Percentiles rank a stretch among this genome's conserved stretches.
Evolutionary conservation across 2,113 vertebrate species (phyloP).

Genomic region (Anoura caudifer): DNA sequence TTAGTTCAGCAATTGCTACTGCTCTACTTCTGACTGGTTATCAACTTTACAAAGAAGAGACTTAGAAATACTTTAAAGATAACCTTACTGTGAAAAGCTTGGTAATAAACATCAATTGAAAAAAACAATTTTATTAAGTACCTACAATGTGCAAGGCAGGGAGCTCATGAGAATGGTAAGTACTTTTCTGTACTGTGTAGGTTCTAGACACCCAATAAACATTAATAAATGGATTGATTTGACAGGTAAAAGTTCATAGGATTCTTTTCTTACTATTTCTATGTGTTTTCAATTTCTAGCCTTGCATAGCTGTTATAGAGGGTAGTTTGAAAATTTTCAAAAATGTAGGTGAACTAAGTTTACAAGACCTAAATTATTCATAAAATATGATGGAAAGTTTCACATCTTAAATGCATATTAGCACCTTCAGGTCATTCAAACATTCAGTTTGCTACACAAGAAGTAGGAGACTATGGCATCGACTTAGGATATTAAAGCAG

Average conservation of each 20-base stretch:
- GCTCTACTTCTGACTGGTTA: slow-evolving; percentile 4
- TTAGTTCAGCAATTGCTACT: slow-evolving; percentile 40
- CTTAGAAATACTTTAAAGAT: slow-evolving; percentile 42
- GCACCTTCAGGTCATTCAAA: not conserved
- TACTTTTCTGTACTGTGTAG: not conserved
- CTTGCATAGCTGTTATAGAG: not conserved
- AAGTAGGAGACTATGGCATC: not conserved
- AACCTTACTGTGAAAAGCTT: slow-evolving; percentile 18
- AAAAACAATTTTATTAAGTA: slow-evolving; percentile 42
- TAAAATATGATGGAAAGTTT: not conserved
- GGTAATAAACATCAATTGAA: slow-evolving; percentile 49
- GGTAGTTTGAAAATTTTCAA: not conserved
- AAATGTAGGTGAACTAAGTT: not conserved
- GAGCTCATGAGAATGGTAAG: slow-evolving; percentile 11
- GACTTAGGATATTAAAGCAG: not conserved
- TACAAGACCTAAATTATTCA: not conserved
- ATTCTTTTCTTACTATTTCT: slow-evolving; percentile 6
- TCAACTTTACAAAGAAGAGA: slow-evolving; percentile 34
- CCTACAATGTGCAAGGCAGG: not conserved
- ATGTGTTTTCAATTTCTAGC: not conserved
- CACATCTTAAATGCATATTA: not conserved
- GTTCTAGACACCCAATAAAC: slow-evolving; percentile 43
- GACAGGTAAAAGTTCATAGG: not conserved
- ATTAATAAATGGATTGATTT: slow-evolving; percentile 14
- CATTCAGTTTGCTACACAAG: not conserved